Conservation (phyloP, 1,140 invertebrate genomes). For the Drosophila nebulosa region DNA sequence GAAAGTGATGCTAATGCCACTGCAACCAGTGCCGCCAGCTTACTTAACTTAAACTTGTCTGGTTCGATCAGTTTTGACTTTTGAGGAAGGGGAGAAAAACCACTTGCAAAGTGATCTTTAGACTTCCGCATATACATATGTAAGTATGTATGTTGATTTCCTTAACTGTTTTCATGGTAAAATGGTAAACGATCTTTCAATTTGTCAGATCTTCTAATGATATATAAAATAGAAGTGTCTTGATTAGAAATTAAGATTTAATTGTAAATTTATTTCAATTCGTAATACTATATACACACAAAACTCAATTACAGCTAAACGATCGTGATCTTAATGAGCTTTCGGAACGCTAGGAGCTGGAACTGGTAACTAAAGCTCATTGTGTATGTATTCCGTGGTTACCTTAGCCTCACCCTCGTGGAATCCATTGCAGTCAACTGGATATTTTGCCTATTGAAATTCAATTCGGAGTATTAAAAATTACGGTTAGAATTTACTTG, state of each 20-base stretch:
- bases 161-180: neutral
- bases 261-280: constrained; percentile 67
- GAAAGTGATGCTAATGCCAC: constrained; percentile 53
- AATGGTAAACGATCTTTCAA: neutral
- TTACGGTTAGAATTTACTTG: constrained; percentile 34
- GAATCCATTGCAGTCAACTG: constrained; percentile 87
- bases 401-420: constrained; percentile 90
- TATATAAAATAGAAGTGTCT: neutral
- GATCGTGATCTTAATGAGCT: constrained; percentile 47
- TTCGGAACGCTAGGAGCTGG: neutral
- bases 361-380: constrained; percentile 84
- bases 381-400: constrained; percentile 90
- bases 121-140: neutral
- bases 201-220: neutral
- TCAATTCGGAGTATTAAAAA: constrained; percentile 1
- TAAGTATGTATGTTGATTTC: neutral
- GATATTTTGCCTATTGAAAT: constrained; percentile 85
- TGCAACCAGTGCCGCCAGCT: constrained; percentile 15
- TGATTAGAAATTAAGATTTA: constrained; percentile 25
- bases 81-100: neutral
- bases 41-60: constrained; percentile 31
- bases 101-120: neutral
- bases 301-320: constrained; percentile 66
- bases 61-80: neutral
- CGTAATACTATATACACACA: constrained; percentile 73